Percentiles rank a stretch among this genome's conserved stretches.
Conservation (phyloP, 35 echinoderm and acorn worm genomes). For the Heliocidaris erythrogramma region DNA sequence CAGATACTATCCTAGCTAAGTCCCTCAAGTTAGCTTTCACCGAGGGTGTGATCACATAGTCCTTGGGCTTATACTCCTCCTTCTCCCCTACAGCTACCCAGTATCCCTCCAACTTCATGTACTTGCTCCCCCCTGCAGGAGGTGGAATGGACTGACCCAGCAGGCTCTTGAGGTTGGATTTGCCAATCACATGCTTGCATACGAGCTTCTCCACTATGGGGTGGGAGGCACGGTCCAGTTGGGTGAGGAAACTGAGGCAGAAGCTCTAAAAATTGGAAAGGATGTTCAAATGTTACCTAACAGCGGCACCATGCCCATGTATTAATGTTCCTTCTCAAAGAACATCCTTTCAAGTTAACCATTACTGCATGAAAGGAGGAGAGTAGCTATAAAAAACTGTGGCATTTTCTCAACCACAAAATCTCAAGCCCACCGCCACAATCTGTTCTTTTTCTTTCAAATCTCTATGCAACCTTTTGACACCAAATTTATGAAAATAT, state of each 20-base stretch:
- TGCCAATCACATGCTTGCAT: slow-evolving; percentile 80
- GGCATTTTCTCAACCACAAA: too few species aligned
- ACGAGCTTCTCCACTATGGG: slow-evolving; percentile 88
- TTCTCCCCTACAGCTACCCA: slow-evolving; percentile 77
- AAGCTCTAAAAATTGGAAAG: slow-evolving; percentile 69
- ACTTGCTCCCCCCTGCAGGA: slow-evolving; percentile 57
- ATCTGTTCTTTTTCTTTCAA: too few species aligned
- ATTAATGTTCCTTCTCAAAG: background rate
- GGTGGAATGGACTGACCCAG: slow-evolving; percentile 92
- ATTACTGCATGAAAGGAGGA: too few species aligned
- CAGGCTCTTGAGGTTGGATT: slow-evolving; percentile 67
- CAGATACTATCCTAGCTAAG: slow-evolving; percentile 84
- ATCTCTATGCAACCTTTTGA: too few species aligned
- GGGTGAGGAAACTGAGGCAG: slow-evolving; percentile 93
- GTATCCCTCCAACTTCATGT: slow-evolving; percentile 94
- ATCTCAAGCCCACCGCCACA: too few species aligned
- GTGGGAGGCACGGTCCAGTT: slow-evolving; percentile 90
- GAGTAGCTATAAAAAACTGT: too few species aligned
- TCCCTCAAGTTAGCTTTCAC: slow-evolving; percentile 85
- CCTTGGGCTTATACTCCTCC: slow-evolving; percentile 58
- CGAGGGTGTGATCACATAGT: slow-evolving; percentile 84
- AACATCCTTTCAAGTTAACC: too few species aligned
- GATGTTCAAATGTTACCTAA: background rate
- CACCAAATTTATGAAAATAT: too few species aligned
- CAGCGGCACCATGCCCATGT: background rate